Percentiles rank a stretch among this genome's conserved stretches.
phyloP scores from a whole-genome alignment of 2,113 vertebrate species.

The Xerus inauris region DNA sequence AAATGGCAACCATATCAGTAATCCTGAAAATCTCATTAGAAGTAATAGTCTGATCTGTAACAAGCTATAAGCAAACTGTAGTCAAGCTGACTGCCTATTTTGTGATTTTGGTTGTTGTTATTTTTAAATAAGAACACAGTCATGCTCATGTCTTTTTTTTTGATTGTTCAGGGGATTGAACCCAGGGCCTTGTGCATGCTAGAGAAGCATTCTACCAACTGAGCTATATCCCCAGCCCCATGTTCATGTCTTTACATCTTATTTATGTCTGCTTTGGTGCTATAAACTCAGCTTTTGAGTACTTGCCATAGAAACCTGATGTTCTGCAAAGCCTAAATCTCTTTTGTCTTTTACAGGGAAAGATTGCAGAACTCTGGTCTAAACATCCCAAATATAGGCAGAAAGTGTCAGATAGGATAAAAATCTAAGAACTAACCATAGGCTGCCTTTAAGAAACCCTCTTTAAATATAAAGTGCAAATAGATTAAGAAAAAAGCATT shows the following conservation, averaged over 20 bases:
- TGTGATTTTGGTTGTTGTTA: background rate
- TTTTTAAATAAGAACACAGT: background rate
- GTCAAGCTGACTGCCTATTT: background rate
- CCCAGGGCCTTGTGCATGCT: no score
- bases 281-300: background rate
- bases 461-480: background rate
- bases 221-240: no score
- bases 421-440: background rate
- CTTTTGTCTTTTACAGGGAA: background rate
- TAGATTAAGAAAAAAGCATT: background rate
- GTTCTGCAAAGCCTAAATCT: background rate
- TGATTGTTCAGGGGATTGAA: no score
- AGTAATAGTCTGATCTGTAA: background rate
- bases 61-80: background rate
- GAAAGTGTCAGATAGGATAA: background rate
- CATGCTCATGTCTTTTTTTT: background rate
- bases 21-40: background rate
- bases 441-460: background rate
- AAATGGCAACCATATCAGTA: background rate
- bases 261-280: background rate
- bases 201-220: no score
- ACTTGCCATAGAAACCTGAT: background rate
- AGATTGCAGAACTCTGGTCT: background rate
- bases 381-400: background rate
- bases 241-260: background rate